phyloP scores from a whole-genome alignment of 2,113 vertebrate genomes.

The Hylia prasina region DNA sequence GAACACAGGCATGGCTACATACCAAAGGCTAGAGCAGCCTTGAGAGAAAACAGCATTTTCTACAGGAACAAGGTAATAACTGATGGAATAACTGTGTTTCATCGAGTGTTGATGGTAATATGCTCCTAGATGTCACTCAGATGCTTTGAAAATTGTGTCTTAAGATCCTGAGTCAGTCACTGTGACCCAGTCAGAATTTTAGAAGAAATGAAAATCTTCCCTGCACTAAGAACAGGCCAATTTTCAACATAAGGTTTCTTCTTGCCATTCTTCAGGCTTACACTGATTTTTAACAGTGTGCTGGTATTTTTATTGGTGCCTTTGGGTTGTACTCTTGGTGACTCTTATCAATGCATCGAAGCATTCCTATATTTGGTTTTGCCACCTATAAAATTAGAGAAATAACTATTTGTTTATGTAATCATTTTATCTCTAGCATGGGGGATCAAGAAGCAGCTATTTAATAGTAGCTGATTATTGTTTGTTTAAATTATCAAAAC shows the following conservation, averaged over 20 bases:
- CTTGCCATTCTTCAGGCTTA: not conserved
- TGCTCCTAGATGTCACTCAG: not conserved
- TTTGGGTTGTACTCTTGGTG: not conserved
- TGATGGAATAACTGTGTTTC: not conserved
- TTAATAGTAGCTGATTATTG: not conserved
- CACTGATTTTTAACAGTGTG: not conserved
- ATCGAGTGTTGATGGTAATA: not conserved
- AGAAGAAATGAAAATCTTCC: not conserved
- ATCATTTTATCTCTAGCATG: accelerated
- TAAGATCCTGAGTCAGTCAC: not conserved
- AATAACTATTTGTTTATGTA: not conserved
- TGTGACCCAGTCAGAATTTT: not conserved
- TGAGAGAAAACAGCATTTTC: not conserved
- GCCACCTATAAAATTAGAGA: not conserved
- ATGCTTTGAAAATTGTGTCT: not conserved
- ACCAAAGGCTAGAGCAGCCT: not conserved
- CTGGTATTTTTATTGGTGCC: not conserved
- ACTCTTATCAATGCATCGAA: not conserved
- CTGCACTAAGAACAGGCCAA: not conserved
- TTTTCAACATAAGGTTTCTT: not conserved
- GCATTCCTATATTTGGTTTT: not conserved
- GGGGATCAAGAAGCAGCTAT: not conserved
- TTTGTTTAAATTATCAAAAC: not conserved
- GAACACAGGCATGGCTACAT: not conserved
- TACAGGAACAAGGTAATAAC: not conserved